Conservation (phyloP, 2,113 vertebrate genomes). For the Rhagologus leucostigma region DNA sequence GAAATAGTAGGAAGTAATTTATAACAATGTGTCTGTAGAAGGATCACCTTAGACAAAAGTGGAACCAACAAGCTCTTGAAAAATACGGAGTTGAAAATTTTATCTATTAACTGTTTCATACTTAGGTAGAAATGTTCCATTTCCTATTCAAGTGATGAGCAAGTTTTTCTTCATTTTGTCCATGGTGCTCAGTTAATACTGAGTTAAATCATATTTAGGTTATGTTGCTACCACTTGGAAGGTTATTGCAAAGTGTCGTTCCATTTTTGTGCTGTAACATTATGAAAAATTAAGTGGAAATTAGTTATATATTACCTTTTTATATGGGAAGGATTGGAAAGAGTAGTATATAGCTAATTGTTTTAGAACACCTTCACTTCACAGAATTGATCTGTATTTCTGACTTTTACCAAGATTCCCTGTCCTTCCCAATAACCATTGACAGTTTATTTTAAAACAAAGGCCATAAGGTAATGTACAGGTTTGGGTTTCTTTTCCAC, state of each 20-base stretch:
- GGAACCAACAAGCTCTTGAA: not conserved
- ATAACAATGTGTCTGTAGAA: not conserved
- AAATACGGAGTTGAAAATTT: not conserved
- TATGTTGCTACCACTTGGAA: not conserved
- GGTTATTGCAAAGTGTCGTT: not conserved
- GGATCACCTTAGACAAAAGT: not conserved
- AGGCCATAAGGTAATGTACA: not conserved
- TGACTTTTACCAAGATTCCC: not conserved
- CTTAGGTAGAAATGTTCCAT: not conserved
- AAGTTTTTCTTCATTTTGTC: not conserved
- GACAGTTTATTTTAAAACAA: conserved; percentile 23
- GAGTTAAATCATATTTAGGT: not conserved
- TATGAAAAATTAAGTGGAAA: not conserved
- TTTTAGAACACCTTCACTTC: not conserved
- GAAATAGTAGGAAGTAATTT: not conserved
- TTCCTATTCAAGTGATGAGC: not conserved
- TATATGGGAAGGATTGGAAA: not conserved
- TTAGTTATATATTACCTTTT: not conserved
- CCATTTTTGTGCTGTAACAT: not conserved
- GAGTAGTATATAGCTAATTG: not conserved
- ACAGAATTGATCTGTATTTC: not conserved
- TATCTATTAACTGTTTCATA: not conserved
- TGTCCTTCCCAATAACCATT: not conserved
- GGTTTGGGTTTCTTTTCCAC: not conserved
- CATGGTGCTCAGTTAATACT: not conserved